Conservation (phyloP, 2,797 vertebrate species). For the Galagoides demidoff region DNA sequence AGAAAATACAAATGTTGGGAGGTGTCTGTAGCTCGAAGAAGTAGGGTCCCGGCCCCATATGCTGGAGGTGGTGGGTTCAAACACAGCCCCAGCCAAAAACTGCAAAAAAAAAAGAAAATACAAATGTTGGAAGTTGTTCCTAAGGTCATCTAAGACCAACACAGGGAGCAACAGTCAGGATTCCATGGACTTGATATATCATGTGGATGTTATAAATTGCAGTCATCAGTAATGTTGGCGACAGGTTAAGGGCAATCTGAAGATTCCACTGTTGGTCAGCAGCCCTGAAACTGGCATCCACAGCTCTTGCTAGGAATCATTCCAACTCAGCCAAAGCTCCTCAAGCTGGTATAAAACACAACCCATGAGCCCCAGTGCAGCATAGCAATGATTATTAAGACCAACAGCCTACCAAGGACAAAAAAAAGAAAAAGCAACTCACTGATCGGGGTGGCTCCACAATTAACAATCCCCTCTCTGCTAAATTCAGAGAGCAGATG, state of each 20-base stretch:
- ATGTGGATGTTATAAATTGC: neutral
- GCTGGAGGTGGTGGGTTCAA: too few relatives aligned
- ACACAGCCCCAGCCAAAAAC: too few relatives aligned
- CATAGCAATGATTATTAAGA: neutral
- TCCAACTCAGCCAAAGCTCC: neutral
- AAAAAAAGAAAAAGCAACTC: neutral
- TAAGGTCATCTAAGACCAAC: neutral
- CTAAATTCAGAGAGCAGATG: neutral
- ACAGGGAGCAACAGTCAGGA: too few relatives aligned
- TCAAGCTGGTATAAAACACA: neutral
- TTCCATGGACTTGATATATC: neutral
- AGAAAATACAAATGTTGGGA: neutral
- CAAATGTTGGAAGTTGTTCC: neutral
- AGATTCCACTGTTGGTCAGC: neutral
- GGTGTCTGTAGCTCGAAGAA: neutral
- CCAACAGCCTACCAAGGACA: neutral
- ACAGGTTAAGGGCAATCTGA: neutral
- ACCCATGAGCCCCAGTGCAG: neutral
- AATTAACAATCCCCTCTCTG: neutral
- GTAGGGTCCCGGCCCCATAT: too few relatives aligned
- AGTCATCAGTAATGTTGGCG: neutral
- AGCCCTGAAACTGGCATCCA: neutral
- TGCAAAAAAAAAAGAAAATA: neutral
- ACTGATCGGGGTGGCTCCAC: neutral
- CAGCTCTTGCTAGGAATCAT: neutral